Conservation (phyloP, 2,113 vertebrate species). For the Scartelaos histophorus region DNA sequence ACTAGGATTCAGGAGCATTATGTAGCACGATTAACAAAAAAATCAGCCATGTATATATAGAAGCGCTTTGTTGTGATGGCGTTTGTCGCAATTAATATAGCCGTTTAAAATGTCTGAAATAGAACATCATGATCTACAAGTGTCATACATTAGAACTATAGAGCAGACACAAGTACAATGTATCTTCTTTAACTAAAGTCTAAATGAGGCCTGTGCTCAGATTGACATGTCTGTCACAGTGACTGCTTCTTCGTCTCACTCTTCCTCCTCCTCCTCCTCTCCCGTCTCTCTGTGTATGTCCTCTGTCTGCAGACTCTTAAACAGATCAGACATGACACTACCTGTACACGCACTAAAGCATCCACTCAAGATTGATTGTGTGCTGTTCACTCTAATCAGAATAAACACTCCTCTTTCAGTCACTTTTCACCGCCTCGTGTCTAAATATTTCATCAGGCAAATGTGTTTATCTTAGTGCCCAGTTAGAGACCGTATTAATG, state of each 20-base stretch:
- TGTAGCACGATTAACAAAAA: too few species aligned
- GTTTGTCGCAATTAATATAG: background rate
- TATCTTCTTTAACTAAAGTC: conserved; percentile 22
- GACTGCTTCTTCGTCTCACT: conserved; percentile 52
- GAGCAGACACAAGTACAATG: background rate
- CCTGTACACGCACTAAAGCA: background rate
- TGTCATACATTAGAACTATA: too few species aligned
- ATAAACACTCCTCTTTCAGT: background rate
- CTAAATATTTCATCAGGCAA: too few species aligned
- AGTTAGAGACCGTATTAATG: too few species aligned
- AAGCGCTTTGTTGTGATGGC: background rate
- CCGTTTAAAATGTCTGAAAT: too few species aligned
- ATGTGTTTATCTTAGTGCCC: too few species aligned
- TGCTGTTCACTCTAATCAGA: background rate
- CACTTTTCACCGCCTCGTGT: background rate
- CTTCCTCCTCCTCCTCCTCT: conserved; percentile 20
- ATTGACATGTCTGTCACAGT: conserved; percentile 31
- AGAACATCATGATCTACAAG: too few species aligned
- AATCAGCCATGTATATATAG: too few species aligned
- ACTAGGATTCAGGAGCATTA: too few species aligned
- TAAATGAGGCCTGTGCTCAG: conserved; percentile 31
- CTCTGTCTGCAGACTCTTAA: conserved; percentile 12
- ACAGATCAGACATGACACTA: background rate
- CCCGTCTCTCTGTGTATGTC: conserved; percentile 19
- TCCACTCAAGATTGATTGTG: background rate